Conservation (phyloP, 2,888 invertebrate genomes). For the Norana najaformis region DNA sequence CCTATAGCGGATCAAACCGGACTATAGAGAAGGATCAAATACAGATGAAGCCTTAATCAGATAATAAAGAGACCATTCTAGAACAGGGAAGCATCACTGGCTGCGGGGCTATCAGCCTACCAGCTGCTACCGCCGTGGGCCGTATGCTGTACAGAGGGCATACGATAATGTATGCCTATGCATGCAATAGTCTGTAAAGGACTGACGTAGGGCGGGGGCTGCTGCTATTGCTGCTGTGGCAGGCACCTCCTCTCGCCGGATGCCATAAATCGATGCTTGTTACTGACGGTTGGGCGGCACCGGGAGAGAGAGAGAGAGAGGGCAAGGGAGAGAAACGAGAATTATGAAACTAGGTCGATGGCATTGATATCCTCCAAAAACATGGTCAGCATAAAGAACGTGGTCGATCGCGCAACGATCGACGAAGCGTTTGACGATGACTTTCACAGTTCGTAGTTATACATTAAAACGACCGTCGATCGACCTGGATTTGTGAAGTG, state of each 20-base stretch:
- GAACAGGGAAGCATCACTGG: background rate
- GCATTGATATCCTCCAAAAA: background rate
- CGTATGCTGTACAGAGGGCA: background rate
- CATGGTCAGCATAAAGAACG: background rate
- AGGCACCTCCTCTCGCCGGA: background rate
- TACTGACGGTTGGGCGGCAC: background rate
- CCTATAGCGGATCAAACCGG: background rate
- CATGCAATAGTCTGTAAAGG: background rate
- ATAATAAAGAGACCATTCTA: background rate
- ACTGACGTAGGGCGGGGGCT: conserved; percentile 1
- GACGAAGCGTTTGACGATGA: background rate
- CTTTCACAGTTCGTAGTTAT: background rate
- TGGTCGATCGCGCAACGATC: background rate
- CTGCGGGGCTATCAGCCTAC: background rate
- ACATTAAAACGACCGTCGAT: background rate
- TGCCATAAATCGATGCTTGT: conserved; percentile 1
- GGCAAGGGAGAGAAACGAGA: background rate
- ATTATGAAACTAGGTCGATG: conserved; percentile 4
- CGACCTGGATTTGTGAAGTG: background rate
- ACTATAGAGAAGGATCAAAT: background rate
- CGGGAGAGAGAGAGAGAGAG: background rate
- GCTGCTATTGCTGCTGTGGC: background rate
- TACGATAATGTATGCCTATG: background rate
- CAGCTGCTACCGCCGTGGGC: background rate
- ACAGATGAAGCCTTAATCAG: background rate